These are phyloP conservation scores for Hydra vulgaris DNA, from an alignment of 30 jellyfish, hydroid and myxozoan species.

Conservation along the genomic window DNA sequence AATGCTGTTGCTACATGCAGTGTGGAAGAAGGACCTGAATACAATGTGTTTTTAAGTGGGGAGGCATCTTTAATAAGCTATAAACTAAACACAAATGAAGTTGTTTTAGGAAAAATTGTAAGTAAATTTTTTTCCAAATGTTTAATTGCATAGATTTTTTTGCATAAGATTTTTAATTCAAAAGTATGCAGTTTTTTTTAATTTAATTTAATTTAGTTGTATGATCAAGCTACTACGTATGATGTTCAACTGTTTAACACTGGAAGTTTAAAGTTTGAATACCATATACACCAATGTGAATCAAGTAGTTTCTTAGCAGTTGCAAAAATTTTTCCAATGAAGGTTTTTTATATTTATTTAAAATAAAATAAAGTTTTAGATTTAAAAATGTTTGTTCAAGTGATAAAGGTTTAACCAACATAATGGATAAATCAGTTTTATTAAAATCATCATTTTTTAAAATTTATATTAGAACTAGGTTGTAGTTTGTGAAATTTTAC, in stretches of 20 bases:
- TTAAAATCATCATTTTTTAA: too few species aligned
- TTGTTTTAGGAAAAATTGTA: slow-evolving; percentile 78
- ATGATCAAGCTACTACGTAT: slow-evolving; percentile 43
- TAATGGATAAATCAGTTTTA: too few species aligned
- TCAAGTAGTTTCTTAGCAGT: slow-evolving; percentile 56
- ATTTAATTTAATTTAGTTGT: slow-evolving; percentile 25
- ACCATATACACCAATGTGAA: slow-evolving; percentile 46
- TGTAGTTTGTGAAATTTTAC: too few species aligned
- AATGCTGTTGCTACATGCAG: slow-evolving; percentile 83
- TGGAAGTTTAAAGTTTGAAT: slow-evolving; percentile 74
- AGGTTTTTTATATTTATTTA: slow-evolving; percentile 28
- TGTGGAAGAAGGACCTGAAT: slow-evolving; percentile 89
- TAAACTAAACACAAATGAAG: slow-evolving; percentile 28
- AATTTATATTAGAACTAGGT: too few species aligned
- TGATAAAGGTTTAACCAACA: too few species aligned
- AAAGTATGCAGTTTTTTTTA: too few species aligned
- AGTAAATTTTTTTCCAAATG: slow-evolving; percentile 5
- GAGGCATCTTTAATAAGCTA: slow-evolving; percentile 83
- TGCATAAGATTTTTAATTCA: too few species aligned
- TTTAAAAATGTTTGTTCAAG: too few species aligned
- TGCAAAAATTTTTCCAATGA: slow-evolving; percentile 50
- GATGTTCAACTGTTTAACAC: slow-evolving; percentile 52
- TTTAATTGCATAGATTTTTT: too few species aligned
- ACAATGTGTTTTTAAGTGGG: slow-evolving; percentile 65
- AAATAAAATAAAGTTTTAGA: not conserved